Percentiles rank a stretch among this genome's conserved stretches.
Evolutionary conservation across 2,888 invertebrate species (phyloP).

Genomic region (Periphyllus acericola): DNA sequence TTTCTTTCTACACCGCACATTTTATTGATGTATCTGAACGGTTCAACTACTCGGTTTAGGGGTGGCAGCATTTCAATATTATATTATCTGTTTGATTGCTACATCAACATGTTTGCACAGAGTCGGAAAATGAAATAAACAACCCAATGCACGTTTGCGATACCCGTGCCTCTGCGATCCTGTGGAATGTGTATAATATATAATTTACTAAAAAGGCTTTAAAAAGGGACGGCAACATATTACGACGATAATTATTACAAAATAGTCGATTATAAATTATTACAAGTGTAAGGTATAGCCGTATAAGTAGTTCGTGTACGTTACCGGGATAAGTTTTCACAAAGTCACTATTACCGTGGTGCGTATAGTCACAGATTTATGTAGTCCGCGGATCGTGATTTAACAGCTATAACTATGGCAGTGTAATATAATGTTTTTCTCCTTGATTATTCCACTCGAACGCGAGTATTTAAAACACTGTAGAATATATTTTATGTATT

Average conservation of each 20-base stretch:
- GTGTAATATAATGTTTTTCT: no score
- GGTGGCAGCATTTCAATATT: neutral
- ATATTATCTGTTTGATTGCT: neutral
- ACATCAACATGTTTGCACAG: neutral
- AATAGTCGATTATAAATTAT: no score
- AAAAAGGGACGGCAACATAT: neutral
- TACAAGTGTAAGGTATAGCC: no score
- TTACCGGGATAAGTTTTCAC: no score
- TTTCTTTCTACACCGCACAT: neutral
- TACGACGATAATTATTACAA: neutral
- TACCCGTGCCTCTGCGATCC: neutral
- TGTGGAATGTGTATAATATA: neutral
- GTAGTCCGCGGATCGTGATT: no score
- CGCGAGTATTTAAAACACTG: no score
- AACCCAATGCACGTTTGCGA: neutral
- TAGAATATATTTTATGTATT: no score
- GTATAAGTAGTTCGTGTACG: no score
- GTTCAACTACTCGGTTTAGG: neutral
- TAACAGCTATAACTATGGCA: no score
- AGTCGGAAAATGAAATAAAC: neutral
- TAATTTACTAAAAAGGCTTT: neutral
- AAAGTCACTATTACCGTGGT: no score
- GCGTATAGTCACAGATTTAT: no score
- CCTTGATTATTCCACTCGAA: no score
- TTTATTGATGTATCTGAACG: neutral